These are phyloP conservation scores for Pterobdella sp. DNA, from an alignment of 2,888 invertebrate genomes.

Conservation along the genomic window DNA sequence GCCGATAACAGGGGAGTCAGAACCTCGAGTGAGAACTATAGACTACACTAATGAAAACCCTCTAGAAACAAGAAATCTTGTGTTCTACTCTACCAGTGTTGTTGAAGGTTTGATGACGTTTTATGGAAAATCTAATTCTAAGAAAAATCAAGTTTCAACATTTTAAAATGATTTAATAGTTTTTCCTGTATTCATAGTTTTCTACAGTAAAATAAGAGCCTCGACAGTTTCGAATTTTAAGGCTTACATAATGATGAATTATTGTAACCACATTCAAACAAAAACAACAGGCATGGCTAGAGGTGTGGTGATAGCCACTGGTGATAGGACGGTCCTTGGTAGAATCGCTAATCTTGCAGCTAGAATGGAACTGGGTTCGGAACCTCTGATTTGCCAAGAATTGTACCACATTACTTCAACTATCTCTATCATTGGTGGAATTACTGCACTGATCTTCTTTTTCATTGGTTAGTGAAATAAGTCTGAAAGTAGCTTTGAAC, in stretches of 20 bases:
- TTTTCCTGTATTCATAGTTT: background rate
- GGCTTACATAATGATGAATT: too few relatives aligned
- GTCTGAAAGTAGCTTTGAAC: too few relatives aligned
- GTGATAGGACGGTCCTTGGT: slow-evolving; percentile 52
- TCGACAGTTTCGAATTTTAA: too few relatives aligned
- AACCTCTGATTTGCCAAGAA: slow-evolving; percentile 97
- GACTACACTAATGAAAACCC: slow-evolving; percentile 64
- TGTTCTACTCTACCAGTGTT: slow-evolving; percentile 71
- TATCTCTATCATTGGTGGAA: slow-evolving; percentile 78
- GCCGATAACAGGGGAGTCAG: slow-evolving; percentile 68
- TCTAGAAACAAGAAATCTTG: slow-evolving; percentile 69
- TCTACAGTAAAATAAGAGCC: too few relatives aligned
- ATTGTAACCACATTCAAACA: background rate
- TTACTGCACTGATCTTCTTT: slow-evolving; percentile 85
- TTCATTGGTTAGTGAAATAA: slow-evolving; percentile 57
- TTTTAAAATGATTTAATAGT: background rate
- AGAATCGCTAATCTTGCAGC: slow-evolving; percentile 53
- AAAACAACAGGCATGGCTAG: slow-evolving; percentile 44
- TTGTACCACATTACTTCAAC: slow-evolving; percentile 97
- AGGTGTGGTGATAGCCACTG: slow-evolving; percentile 50
- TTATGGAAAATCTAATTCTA: background rate
- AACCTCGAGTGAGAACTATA: slow-evolving; percentile 59
- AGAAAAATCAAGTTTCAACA: background rate
- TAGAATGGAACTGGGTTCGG: slow-evolving; percentile 57
- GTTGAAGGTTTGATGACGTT: slow-evolving; percentile 60